These are phyloP conservation scores for Phaenicophaeus curvirostris DNA, from an alignment of 2,797 vertebrate genomes.

Conservation along the genomic window DNA sequence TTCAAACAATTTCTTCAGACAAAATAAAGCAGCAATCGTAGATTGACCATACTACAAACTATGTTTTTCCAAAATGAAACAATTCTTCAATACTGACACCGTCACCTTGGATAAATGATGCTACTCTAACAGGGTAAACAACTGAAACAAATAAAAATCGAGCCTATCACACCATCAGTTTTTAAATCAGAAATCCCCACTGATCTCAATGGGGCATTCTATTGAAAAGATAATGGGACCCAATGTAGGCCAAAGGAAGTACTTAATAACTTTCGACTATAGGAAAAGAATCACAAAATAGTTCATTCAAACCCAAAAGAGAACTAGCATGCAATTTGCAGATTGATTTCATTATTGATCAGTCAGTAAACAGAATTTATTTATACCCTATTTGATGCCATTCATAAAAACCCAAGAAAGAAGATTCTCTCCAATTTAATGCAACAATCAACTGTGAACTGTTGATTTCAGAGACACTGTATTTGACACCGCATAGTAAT, in stretches of 20 bases:
- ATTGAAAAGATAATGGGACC: slow-evolving; percentile 33
- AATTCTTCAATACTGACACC: slow-evolving; percentile 47
- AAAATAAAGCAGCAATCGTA: slow-evolving; percentile 28
- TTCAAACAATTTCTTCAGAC: slow-evolving; percentile 46
- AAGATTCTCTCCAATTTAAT: background rate
- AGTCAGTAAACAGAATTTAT: background rate
- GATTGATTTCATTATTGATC: slow-evolving; percentile 55
- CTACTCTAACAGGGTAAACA: slow-evolving; percentile 54
- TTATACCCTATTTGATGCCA: background rate
- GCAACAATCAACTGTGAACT: background rate
- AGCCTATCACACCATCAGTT: slow-evolving; percentile 36
- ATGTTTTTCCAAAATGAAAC: slow-evolving; percentile 51
- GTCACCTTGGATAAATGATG: slow-evolving; percentile 39
- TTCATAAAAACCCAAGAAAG: background rate
- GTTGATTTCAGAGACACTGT: background rate
- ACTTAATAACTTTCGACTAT: slow-evolving; percentile 21
- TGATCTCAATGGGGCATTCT: slow-evolving; percentile 29
- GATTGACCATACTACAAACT: slow-evolving; percentile 9
- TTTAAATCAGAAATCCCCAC: slow-evolving; percentile 39
- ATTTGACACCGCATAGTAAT: background rate
- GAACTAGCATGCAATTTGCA: slow-evolving; percentile 10
- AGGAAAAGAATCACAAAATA: slow-evolving; percentile 28
- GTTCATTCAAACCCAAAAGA: slow-evolving; percentile 31
- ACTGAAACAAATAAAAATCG: slow-evolving; percentile 50
- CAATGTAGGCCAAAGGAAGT: background rate